Conservation (phyloP, 2,888 invertebrate species). For the Drosophila nigricruria region DNA sequence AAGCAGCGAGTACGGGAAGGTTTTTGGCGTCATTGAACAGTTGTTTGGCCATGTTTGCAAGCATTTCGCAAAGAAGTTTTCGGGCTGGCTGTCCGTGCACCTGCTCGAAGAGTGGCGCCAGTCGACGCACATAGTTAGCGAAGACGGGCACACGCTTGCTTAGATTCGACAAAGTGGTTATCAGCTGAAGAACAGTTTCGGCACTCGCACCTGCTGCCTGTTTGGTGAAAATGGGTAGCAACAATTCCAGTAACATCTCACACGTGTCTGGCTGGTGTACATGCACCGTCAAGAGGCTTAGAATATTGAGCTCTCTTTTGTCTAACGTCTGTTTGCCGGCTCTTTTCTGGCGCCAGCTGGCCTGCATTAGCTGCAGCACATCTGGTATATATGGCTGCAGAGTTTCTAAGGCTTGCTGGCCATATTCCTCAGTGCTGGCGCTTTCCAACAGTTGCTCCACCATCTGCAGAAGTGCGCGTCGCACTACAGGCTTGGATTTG, state of each 20-base stretch:
- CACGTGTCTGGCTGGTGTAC: constrained; percentile 89
- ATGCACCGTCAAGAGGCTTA: constrained; percentile 91
- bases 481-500: constrained; percentile 89
- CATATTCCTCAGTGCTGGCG: constrained; percentile 86
- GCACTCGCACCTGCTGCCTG: constrained; percentile 88
- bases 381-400: constrained; percentile 90
- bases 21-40: constrained; percentile 61
- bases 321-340: constrained; percentile 86
- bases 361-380: constrained; percentile 90
- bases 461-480: constrained; percentile 90
- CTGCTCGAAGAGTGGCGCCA: constrained; percentile 91
- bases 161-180: constrained; percentile 91
- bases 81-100: constrained; percentile 89
- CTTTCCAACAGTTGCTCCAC: constrained; percentile 90
- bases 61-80: constrained; percentile 88
- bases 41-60: constrained; percentile 87
- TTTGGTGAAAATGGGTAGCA: constrained; percentile 91
- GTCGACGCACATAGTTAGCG: constrained; percentile 88
- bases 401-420: constrained; percentile 86
- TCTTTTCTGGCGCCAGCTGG: constrained; percentile 87
- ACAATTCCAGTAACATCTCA: constrained; percentile 89
- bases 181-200: constrained; percentile 89
- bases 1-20: constrained; percentile 35
- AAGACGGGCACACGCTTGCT: constrained; percentile 89
- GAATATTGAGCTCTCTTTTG: constrained; percentile 89